Evolutionary conservation across 2,797 vertebrate species (phyloP).

Genomic region (Eulemur albifrons): DNA sequence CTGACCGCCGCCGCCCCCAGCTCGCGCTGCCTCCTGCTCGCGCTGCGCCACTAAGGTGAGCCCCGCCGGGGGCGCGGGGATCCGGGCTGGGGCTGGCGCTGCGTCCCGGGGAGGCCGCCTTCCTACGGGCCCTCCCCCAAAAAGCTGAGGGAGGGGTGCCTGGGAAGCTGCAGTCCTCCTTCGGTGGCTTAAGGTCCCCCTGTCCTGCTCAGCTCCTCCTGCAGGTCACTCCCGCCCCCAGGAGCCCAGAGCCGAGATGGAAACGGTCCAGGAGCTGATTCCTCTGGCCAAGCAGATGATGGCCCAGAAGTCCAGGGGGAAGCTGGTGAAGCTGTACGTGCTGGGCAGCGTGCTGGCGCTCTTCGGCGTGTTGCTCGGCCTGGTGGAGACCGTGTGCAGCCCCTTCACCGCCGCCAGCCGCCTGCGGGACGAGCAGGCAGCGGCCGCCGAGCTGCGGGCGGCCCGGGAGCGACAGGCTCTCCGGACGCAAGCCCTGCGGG

Average conservation of each 20-base stretch:
- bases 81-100: background rate
- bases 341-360: slow-evolving; percentile 92
- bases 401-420: slow-evolving; percentile 84
- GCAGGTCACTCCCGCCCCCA: background rate
- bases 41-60: slow-evolving; percentile 2
- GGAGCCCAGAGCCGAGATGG: slow-evolving; percentile 81
- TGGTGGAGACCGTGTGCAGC: slow-evolving; percentile 89
- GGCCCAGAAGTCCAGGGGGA: slow-evolving; percentile 85
- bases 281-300: slow-evolving; percentile 92
- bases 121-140: background rate
- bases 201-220: background rate
- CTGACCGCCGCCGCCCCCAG: background rate
- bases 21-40: background rate
- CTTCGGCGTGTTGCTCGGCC: slow-evolving; percentile 87
- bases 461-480: slow-evolving; percentile 16
- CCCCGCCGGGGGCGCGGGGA: background rate
- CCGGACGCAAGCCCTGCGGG: slow-evolving; percentile 33
- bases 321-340: slow-evolving; percentile 92
- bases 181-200: background rate
- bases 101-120: background rate
- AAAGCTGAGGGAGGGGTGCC: background rate
- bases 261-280: slow-evolving; percentile 89
- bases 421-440: slow-evolving; percentile 75
- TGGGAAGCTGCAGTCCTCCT: background rate
- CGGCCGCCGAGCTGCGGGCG: slow-evolving; percentile 39